Conservation (phyloP, 2,113 vertebrate species). For the Mustelus asterias region DNA sequence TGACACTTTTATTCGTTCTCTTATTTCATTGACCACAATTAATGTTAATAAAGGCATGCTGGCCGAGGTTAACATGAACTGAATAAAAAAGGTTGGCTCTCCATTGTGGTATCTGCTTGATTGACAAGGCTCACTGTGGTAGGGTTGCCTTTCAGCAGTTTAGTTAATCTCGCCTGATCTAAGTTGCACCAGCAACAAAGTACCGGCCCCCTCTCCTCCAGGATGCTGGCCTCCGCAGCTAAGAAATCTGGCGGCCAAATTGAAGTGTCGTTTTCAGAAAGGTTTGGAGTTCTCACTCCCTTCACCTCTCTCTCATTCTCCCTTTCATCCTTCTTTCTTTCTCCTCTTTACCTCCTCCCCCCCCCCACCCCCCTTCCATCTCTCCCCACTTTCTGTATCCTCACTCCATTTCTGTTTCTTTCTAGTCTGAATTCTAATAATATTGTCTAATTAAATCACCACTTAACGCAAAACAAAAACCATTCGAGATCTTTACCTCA, state of each 20-base stretch:
- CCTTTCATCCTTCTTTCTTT: neutral
- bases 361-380: neutral
- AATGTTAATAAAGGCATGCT: neutral
- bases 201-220: neutral
- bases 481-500: neutral
- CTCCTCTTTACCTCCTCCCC: neutral
- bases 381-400: neutral
- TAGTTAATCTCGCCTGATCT: constrained; percentile 12
- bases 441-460: neutral
- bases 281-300: neutral
- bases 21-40: constrained; percentile 17
- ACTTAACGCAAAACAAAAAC: neutral
- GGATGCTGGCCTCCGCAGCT: neutral
- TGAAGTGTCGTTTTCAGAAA: neutral
- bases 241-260: neutral
- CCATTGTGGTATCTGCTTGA: constrained; percentile 28
- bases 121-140: constrained; percentile 1
- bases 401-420: neutral
- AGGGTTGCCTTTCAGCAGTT: neutral
- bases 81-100: neutral
- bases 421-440: neutral
- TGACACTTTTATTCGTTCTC: neutral
- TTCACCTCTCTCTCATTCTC: too few species aligned
- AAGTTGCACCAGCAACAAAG: neutral
- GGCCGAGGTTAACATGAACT: neutral